Base-by-base conservation (phyloP, 1,140 invertebrate species). In the Drosophila parvula region DNA sequence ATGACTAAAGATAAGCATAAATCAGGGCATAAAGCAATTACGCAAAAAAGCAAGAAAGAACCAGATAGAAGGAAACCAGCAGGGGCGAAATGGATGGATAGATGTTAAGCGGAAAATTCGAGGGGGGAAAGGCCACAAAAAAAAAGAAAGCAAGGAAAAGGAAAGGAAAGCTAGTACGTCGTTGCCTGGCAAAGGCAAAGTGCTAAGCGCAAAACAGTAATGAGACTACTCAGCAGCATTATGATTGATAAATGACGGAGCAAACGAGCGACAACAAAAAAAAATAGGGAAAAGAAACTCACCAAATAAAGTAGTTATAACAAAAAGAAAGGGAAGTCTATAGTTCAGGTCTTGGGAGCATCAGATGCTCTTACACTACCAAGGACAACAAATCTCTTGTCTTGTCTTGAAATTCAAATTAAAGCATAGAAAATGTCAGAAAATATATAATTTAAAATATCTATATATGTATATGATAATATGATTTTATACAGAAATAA, bases 1-100 rank as follows among this genome's bases (percentile, higher is more conserved):
- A 86, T 86, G 67, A 83, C 83, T 88, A 60, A 78, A 86, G 83
- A 86, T 86, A 88, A 86, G 73, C 83, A 86, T 86, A 86, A 86
- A 86, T 86, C 83, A 86, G 76, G 41, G 76, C 51, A 86, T 88
- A 88, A 83, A 74, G 79, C 76, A 86, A 86, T 86, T 86, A 88
- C 83, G 79, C 64, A 74, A 63, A 47, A 79, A 63, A 45, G 44
- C 36, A 9, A 14, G 32, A 22, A 11, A 30, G 43, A 40, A 57
- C 45, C 40, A 48, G 61, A 30, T 38, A 44, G 16, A 45, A 47
- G 43, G 28, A 44, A 62, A 43, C 11, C 50, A 58, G 57, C 59
- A 41, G 56, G 63, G 44, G 14, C 32, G 22, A 62, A 53, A 47
- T 47, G 53, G 60, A 41, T 47, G 48, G 60, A 68, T 68, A 51